phyloP scores from a whole-genome alignment of 2,797 vertebrate genomes.

The Phalloptychus januarius region DNA sequence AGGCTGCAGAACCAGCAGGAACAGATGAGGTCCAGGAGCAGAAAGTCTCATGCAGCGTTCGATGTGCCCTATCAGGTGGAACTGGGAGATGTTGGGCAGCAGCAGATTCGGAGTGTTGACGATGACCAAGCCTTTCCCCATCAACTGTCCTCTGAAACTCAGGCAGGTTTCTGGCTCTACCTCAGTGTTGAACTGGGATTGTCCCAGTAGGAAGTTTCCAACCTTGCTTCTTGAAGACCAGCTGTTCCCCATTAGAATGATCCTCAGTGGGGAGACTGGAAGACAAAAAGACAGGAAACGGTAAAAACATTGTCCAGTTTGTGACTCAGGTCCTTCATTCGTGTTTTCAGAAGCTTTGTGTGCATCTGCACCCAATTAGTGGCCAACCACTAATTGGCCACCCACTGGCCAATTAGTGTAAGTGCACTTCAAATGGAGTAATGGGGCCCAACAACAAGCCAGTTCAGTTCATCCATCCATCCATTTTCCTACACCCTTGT shows the following conservation, averaged over 20 bases:
- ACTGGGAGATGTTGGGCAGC: not conserved
- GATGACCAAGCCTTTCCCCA: conserved; percentile 1
- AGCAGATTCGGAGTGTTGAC: conserved; percentile 38
- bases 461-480: not conserved
- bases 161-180: not conserved
- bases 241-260: conserved; percentile 37
- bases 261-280: conserved; percentile 30
- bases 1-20: conserved; percentile 11
- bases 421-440: not conserved
- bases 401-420: not conserved
- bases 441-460: not conserved
- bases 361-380: not conserved
- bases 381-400: no score
- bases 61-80: not conserved
- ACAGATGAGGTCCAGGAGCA: conserved; percentile 1
- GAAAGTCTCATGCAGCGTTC: not conserved
- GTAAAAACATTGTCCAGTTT: not conserved
- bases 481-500: no score
- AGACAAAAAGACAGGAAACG: not conserved
- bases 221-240: conserved; percentile 1
- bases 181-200: not conserved
- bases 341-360: not conserved
- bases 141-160: not conserved
- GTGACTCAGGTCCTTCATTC: not conserved
- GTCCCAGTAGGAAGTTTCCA: conserved; percentile 17